phyloP scores from a whole-genome alignment of 2,797 vertebrate species.

The Taenioides sp. region DNA sequence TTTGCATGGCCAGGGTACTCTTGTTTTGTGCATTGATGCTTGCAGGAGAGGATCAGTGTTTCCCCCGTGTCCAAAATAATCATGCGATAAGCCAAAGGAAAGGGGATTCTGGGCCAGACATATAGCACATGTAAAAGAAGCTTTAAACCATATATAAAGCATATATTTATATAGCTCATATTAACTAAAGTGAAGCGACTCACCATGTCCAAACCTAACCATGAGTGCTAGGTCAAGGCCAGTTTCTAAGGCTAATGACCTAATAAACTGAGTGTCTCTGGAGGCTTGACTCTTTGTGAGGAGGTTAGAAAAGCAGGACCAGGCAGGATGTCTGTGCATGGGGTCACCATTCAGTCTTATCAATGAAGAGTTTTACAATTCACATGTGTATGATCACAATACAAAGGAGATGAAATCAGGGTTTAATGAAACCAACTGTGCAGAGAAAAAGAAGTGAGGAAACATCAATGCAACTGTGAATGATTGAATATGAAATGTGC shows the following conservation, averaged over 20 bases:
- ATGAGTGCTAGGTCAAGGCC: slow-evolving; percentile 29
- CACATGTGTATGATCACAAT: slow-evolving; percentile 26
- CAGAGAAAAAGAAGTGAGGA: slow-evolving; percentile 3
- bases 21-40: slow-evolving; percentile 14
- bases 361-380: slow-evolving; percentile 41
- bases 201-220: neutral
- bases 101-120: slow-evolving; percentile 5
- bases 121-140: slow-evolving; percentile 3
- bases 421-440: slow-evolving; percentile 1
- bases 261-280: slow-evolving; percentile 45
- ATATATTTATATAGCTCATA: neutral
- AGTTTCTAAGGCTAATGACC: slow-evolving; percentile 62
- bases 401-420: neutral
- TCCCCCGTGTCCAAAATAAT: slow-evolving; percentile 25
- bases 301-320: slow-evolving; percentile 65
- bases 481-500: slow-evolving; percentile 49
- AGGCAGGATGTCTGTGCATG: slow-evolving; percentile 62
- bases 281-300: slow-evolving; percentile 47
- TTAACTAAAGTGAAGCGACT: neutral
- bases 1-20: slow-evolving; percentile 20
- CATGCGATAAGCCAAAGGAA: slow-evolving; percentile 14
- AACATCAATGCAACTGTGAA: neutral
- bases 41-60: slow-evolving; percentile 21
- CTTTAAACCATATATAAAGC: neutral
- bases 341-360: slow-evolving; percentile 63